These are phyloP conservation scores for human DNA, from an alignment of 2,113 vertebrate genomes.

Conservation along the genomic window DNA sequence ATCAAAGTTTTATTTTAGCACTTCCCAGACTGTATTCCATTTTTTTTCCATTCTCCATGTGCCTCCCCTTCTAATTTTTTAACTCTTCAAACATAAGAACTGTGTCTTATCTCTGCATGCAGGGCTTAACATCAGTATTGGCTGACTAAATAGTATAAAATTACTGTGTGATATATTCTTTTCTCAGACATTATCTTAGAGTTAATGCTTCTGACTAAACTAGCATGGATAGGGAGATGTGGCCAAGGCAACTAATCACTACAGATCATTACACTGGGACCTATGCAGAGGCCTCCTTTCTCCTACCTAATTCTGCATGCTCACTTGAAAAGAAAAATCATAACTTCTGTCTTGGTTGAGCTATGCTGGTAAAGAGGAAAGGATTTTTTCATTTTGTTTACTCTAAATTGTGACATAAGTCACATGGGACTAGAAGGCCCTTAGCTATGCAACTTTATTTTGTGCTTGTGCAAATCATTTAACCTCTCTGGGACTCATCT, in stretches of 20 bases:
- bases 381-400: background rate
- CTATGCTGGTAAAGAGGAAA: background rate
- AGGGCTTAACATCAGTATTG: background rate
- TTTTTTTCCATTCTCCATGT: background rate
- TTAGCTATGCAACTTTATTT: background rate
- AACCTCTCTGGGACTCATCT: background rate
- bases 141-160: background rate
- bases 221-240: background rate
- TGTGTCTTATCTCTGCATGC: background rate
- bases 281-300: background rate
- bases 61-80: background rate
- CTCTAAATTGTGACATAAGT: background rate
- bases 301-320: background rate
- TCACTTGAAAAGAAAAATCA: background rate
- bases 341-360: background rate
- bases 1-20: slow-evolving; percentile 3
- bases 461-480: background rate
- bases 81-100: background rate
- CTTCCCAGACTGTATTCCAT: background rate
- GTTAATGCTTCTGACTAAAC: background rate
- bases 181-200: background rate
- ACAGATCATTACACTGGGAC: background rate
- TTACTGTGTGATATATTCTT: background rate
- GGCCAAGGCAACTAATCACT: background rate
- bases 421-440: background rate